Conservation (phyloP, 1,140 invertebrate species). For the Psilanteris sp. region DNA sequence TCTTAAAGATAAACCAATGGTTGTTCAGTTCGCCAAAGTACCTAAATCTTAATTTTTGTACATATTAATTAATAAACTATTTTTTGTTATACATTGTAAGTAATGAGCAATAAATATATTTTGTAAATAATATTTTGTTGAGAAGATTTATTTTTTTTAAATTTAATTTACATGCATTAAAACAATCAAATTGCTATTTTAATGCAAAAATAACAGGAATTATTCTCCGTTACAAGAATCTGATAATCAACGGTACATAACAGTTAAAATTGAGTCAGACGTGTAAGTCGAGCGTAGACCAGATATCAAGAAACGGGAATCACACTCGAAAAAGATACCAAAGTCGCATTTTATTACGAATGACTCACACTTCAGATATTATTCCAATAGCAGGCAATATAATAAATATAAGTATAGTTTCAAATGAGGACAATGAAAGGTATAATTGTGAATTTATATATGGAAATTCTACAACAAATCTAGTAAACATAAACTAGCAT, state of each 20-base stretch:
- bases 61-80: not conserved
- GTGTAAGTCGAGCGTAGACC: conserved; percentile 21
- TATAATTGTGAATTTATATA: conserved; percentile 23
- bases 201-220: conserved; percentile 7
- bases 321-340: conserved; percentile 24
- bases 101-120: not conserved
- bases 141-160: too few relatives aligned
- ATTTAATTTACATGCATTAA: too few relatives aligned
- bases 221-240: conserved; percentile 13
- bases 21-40: conserved; percentile 91
- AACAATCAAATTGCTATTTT: too few relatives aligned
- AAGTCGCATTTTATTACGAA: conserved; percentile 35
- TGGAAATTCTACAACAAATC: too few relatives aligned
- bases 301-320: conserved; percentile 50
- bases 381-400: conserved; percentile 10
- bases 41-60: conserved; percentile 59
- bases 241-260: conserved; percentile 34
- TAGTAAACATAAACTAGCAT: too few relatives aligned
- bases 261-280: conserved; percentile 51
- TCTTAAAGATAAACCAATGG: conserved; percentile 92
- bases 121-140: conserved; percentile 3
- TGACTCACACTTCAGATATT: conserved; percentile 23
- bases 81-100: not conserved
- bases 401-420: conserved; percentile 10
- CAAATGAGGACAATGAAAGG: conserved; percentile 10